Base-by-base conservation (phyloP, 2,888 invertebrate genomes). In the Octodonta nipae region DNA sequence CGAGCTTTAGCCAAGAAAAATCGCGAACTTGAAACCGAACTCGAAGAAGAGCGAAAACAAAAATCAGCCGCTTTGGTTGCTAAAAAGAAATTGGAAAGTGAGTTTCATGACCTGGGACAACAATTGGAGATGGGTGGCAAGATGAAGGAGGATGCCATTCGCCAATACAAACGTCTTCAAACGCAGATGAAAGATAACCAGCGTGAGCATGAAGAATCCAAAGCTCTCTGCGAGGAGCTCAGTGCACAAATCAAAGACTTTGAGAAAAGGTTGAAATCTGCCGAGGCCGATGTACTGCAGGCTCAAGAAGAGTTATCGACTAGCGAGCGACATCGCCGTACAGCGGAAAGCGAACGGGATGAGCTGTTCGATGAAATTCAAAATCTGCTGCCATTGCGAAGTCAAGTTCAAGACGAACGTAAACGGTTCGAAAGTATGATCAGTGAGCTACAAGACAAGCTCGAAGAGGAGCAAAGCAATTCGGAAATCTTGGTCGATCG, bases 21-120 rank as follows among this genome's bases (percentile, higher is more conserved):
- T 47, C 75, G 93, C 8, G 96, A 96, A 54, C 66, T 93, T 34
- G 95, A 96, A 59, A 80, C 81, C 0, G 95, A 96, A 56, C 63
- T 96, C 35, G 96, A 96, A 49, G 95, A 96, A 61, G 96, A 96
- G 56, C 71, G 93, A 27, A 95, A 93, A 55, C 93, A 95, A 63
- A 71, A 89, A 37, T 77, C 87, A 2, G 82, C 84, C 2, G 87
- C 91, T 0, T 78, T 85, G 28, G 85, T 84, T 31, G 72, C 78
- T 14, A 72, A 86, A 43, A 96, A 96, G 72, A 96, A 96, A 63
- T 70, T 93, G 30, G 95, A 96, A 58, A 84, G 79, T 28, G 95
- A 95, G 61, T 73, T 88, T 41, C 89, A 91, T 62, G 92, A 93
- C 56, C 71, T 87, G 40, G 89, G 92, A 58, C 81, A 86, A 45